These are phyloP conservation scores for Haliclystus octoradiatus DNA, from an alignment of 30 jellyfish, hydroid and myxozoan genomes.

Conservation along the genomic window DNA sequence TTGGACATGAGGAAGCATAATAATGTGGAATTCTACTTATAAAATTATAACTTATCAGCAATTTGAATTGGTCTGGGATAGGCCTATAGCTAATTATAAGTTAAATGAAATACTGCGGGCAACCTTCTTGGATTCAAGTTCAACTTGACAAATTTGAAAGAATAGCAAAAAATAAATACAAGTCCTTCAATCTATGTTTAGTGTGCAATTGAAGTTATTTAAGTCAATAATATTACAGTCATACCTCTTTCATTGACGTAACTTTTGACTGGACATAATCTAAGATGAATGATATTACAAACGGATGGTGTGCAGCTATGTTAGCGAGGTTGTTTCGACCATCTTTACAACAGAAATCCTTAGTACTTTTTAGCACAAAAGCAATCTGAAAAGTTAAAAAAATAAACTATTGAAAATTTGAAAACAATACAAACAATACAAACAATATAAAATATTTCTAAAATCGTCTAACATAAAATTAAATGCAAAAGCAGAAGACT, in stretches of 20 bases:
- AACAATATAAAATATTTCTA: background rate
- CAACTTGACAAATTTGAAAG: too few relatives aligned
- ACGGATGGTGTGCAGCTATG: constrained; percentile 50
- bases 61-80: too few relatives aligned
- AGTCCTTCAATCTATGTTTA: too few relatives aligned
- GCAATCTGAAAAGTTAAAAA: constrained; percentile 28
- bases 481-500: background rate
- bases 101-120: too few relatives aligned
- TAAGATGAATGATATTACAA: constrained; percentile 36
- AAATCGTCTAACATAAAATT: background rate
- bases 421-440: background rate
- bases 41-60: too few relatives aligned
- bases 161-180: too few relatives aligned
- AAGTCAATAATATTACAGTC: too few relatives aligned
- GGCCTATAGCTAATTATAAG: too few relatives aligned
- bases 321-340: constrained; percentile 57
- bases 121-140: too few relatives aligned
- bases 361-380: constrained; percentile 10
- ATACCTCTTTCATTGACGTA: constrained; percentile 23
- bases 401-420: background rate
- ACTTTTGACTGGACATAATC: background rate
- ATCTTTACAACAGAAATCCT: constrained; percentile 27
- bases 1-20: too few relatives aligned
- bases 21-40: too few relatives aligned
- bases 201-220: too few relatives aligned